These are phyloP conservation scores for Papilio polyxenes DNA, from an alignment of 1,140 invertebrate genomes.

Conservation along the genomic window DNA sequence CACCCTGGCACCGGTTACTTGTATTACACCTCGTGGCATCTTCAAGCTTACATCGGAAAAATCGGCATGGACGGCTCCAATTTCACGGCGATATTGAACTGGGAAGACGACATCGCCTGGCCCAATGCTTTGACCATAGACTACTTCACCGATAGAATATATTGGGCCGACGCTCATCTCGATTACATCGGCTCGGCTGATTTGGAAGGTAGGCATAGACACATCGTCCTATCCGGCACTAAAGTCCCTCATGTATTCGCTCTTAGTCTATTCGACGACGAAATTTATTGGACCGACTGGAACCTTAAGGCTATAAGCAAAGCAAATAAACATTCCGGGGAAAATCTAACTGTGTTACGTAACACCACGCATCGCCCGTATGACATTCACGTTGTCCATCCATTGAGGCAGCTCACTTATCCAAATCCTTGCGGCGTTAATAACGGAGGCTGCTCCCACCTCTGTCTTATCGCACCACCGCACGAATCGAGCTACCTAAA, in stretches of 20 bases:
- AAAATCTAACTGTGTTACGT: slow-evolving; percentile 87
- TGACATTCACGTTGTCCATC: slow-evolving; percentile 95
- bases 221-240: slow-evolving; percentile 89
- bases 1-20: slow-evolving; percentile 97
- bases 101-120: slow-evolving; percentile 98
- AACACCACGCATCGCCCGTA: slow-evolving; percentile 98
- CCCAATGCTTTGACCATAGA: slow-evolving; percentile 98
- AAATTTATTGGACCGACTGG: slow-evolving; percentile 99
- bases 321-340: slow-evolving; percentile 94
- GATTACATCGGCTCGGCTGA: slow-evolving; percentile 98
- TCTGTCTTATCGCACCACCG: slow-evolving; percentile 95
- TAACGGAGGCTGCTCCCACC: slow-evolving; percentile 98
- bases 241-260: slow-evolving; percentile 97
- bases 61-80: slow-evolving; percentile 98
- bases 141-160: slow-evolving; percentile 96
- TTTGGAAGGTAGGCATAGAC: slow-evolving; percentile 92
- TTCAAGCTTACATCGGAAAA: slow-evolving; percentile 98
- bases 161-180: slow-evolving; percentile 99
- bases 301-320: slow-evolving; percentile 93
- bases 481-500: slow-evolving; percentile 87
- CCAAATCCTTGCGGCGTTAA: slow-evolving; percentile 94
- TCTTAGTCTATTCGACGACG: slow-evolving; percentile 95
- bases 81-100: slow-evolving; percentile 93
- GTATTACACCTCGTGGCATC: slow-evolving; percentile 98
- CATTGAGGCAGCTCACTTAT: slow-evolving; percentile 90